Base-by-base conservation (phyloP, 2,888 invertebrate genomes). In the Brachylomia viminalis region DNA sequence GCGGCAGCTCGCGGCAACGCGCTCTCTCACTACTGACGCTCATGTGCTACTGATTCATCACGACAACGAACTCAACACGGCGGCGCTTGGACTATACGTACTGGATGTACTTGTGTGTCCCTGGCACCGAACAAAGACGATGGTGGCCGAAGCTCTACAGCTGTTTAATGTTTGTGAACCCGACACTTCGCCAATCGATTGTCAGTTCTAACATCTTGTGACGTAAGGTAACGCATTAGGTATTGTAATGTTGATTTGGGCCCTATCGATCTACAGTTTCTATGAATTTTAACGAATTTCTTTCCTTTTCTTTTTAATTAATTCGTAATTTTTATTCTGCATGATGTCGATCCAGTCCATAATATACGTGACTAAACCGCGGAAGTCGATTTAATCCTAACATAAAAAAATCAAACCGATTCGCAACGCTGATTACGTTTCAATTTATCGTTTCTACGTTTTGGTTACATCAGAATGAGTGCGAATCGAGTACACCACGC, bases 121-220 rank as follows among this genome's bases (percentile, higher is more conserved):
- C 82, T 83, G 83, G 80, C 87, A 82, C 85, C 93, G 95, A 94
- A 94, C 94, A 94, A 94, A 95, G 94, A 85, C 95, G 93, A 92
- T 80, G 80, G 66, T 79, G 83, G 87, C 92, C 94, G 94, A 95
- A 89, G 84, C 87, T 84, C 87, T 90, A 95, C 96, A 96, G 96
- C 96, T 96, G 96, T 96, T 96, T 93, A 92, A 92, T 95, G 94
- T 95, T 95, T 95, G 93, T 94, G 93, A 93, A 93, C 90, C 88
- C 90, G 89, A 92, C 91, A 91, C 91, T 87, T 89, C 89, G 90
- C 90, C 89, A 93, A 95, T 95, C 95, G 95, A 95, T 95, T 92
- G 86, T 90, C 89, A 88, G 89, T 87, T 88, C 83, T 85, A 85
- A 86, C 72, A 66, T 70, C 70, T 84, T 85, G 85, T 94, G 92